Evolutionary conservation across 2,797 vertebrate species (phyloP), one percentile per base, ranked within the genome.

Genomic region (Cirrhinus mrigala): DNA sequence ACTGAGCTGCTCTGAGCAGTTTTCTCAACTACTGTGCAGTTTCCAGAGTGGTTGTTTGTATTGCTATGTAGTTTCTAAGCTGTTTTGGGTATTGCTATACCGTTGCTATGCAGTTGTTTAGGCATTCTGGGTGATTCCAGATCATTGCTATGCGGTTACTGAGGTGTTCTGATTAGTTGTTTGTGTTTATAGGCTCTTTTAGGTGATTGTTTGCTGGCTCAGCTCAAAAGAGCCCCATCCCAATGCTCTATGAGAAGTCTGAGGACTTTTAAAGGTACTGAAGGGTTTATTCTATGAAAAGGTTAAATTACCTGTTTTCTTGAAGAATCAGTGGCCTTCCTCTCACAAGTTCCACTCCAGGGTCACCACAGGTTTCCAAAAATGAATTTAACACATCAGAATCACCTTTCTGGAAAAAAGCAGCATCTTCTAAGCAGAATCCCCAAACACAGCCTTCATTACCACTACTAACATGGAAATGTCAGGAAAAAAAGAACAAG

Each of bases 401-500:
- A 70, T 56, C 66, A 56, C 22, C 46, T 20, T 29, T 52, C 46
- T 1, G 1, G 8, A n/a, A 29, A 54, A 33, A 46, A 71, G 52
- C n/a, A 46, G n/a, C 15, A 48, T 70, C 48, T 69, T 18, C 50
- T 68, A 12, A n/a, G 14, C 64, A 52, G 54, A 40, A 16, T 18
- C 20, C 7, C 4, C 33, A 81, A 81, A 54, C 37, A 54, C n/a
- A 50, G 33, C 14, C 48, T 29, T 69, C 33, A 40, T 56, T 70
- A 70, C 9, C 66, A 54, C 40, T 70, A 81, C 33, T 56, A 52
- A n/a, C 79, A 56, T 81, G 20, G 56, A 68, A 83, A 79, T 58
- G 11, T 44, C 88, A 80, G 11, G 11, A 87, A 88, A 83, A 11
- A 82, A 82, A 74, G 81, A 52, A 24, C 2, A 82, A 86, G 82